Base-by-base conservation (phyloP, 1,140 invertebrate genomes). In the Glossosoma conforme region DNA sequence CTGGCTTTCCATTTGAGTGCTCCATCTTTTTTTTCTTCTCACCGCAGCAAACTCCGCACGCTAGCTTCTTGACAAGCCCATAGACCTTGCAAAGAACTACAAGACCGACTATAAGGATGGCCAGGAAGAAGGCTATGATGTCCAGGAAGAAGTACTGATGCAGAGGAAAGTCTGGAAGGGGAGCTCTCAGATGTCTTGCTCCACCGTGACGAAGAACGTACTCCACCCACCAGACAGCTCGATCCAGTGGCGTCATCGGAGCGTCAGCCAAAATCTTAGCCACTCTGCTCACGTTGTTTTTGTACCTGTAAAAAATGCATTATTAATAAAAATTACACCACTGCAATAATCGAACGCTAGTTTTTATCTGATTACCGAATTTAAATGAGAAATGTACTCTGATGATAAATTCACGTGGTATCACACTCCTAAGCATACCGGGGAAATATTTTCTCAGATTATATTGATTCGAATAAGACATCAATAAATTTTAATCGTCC, bases 71-170 rank as follows among this genome's bases (percentile, higher is more conserved):
- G 13, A 8, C 35, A 5, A n/a, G n/a, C n/a, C n/a, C n/a, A n/a
- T n/a, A n/a, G n/a, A 11, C 20, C 24, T 13, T 13, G 13, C 15
- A 9, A 3, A 45, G 20, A 11, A 6, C 13, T 13, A 45, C 4
- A 17, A 45, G 28, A 17, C 13, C 3, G 10, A 4, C 14, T 14
- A 42, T 22, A 11, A 13, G 28, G 10, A 17, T 3, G 10, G n/a
- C 43, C 4, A 53, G 1, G 18, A 38, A 13, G 21, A 56, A 52
- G 9, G 24, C 41, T 6, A 66, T 21, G 11, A 83, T 66, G 54
- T 83, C 76, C 20, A 82, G 50, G 21, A 77, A 65, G 28, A 74
- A 65, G 52, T 72, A 75, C 55, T 79, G 65, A 40, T 69, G 69
- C 67, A 76, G 76, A 1, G 68, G 36, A n/a, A 82, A 61, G 32